Conservation (phyloP, 2,888 invertebrate species). For the Heliconius ismenius region DNA sequence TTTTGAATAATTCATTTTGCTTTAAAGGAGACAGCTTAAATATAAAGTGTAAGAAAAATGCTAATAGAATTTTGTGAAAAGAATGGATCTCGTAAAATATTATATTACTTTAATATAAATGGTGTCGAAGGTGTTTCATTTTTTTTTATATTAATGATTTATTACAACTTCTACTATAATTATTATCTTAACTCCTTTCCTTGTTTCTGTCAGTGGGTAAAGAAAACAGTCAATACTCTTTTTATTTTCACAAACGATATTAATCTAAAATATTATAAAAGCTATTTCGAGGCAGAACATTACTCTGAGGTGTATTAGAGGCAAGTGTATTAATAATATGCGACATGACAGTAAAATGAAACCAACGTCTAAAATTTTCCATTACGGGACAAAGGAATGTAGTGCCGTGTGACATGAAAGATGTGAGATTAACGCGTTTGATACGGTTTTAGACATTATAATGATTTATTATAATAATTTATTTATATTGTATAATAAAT, state of each 20-base stretch:
- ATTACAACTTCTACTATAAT: too few species aligned
- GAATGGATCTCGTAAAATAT: conserved; percentile 3
- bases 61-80: neutral
- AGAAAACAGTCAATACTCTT: neutral
- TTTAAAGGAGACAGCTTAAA: conserved; percentile 1
- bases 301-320: conserved; percentile 14
- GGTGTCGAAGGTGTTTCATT: neutral
- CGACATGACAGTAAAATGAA: conserved; percentile 4
- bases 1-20: conserved; percentile 7
- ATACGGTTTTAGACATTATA: neutral
- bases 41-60: neutral
- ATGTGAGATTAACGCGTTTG: conserved; percentile 4
- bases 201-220: too few species aligned
- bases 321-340: conserved; percentile 14
- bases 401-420: neutral
- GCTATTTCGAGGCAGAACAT: neutral
- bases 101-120: neutral
- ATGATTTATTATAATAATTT: neutral
- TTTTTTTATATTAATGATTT: neutral
- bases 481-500: neutral
- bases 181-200: too few species aligned
- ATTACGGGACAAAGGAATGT: conserved; percentile 17
- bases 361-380: conserved; percentile 14
- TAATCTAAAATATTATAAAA: conserved; percentile 8
- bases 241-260: neutral